A percentile compares a stretch with the other conserved stretches of the same genome.
phyloP scores from a whole-genome alignment of 2,113 vertebrate genomes.

The Gorsachius goisagi region DNA sequence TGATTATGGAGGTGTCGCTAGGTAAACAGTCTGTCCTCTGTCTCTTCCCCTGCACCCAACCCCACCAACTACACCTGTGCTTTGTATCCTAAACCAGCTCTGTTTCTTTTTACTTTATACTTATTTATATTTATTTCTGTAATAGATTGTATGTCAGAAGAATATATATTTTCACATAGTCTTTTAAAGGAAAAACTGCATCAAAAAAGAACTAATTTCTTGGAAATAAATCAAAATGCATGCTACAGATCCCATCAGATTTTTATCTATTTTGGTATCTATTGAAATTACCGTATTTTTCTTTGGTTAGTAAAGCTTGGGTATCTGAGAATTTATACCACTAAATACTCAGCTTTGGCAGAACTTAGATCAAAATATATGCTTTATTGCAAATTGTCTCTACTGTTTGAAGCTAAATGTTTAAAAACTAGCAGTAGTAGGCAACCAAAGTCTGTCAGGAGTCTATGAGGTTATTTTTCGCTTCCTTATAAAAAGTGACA shows the following conservation, averaged over 20 bases:
- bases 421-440: background rate
- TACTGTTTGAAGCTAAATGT: background rate
- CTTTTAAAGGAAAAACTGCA: background rate
- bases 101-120: background rate
- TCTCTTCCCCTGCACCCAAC: background rate
- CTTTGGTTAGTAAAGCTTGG: background rate
- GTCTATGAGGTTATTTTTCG: background rate
- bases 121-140: background rate
- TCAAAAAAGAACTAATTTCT: background rate
- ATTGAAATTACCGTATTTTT: background rate
- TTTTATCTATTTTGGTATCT: background rate
- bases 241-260: background rate
- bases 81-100: background rate
- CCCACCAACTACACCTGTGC: background rate
- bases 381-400: background rate
- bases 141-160: background rate
- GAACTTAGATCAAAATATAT: background rate
- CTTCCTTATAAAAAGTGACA: background rate
- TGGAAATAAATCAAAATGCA: background rate
- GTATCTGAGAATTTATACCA: background rate
- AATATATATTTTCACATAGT: background rate
- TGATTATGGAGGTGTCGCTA: constrained; percentile 97
- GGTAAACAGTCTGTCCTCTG: constrained; percentile 71
- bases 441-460: background rate
- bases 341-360: background rate